Evolutionary conservation across 2,888 invertebrate species (phyloP), one percentile per base, ranked within the genome.

Genomic region (Thymelicus lineola): DNA sequence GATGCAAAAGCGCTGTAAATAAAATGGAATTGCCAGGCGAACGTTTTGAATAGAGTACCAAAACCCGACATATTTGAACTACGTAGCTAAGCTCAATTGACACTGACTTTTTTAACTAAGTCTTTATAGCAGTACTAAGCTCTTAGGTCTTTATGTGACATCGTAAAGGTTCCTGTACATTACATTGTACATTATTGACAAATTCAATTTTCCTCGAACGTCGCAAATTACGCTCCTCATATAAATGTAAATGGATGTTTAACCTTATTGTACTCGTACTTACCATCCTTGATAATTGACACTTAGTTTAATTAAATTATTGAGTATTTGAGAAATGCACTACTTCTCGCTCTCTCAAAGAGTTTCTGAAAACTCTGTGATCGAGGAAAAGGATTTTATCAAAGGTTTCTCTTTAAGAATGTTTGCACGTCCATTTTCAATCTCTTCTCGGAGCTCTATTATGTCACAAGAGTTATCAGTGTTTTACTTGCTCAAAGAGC

Each of bases 271-370:
- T 86, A 86, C 83, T 83, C 85, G 79, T 84, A 79, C 80, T 80
- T 72, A 77, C 82, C 80, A 82, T 86, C 80, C 79, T 77, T 35
- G 14, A 35, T 83, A 86, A 89, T 84, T 84, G 82, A 77, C 82
- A 83, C 84, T 87, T 80, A 79, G 75, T 86, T 87, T 90, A 90
- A 91, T 91, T 88, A 86, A 89, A 90, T 90, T 89, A 88, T 84
- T 73, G 76, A 80, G 80, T 80, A 80, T 85, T 85, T 80, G 81
- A 81, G 80, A 80, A 82, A 78, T 84, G 82, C 83, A 83, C 76
- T 68, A 73, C 73, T 76, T 74, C 74, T 67, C 76, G 73, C 74
- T 67, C 73, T 75, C 75, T 82, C 81, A 84, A 84, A 85, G 83
- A 80, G 75, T 75, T 74, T 57, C 71, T 70, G 38, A 53, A 65